These are phyloP conservation scores for Magallana angulata DNA, from an alignment of 1,140 invertebrate genomes.

Conservation along the genomic window DNA sequence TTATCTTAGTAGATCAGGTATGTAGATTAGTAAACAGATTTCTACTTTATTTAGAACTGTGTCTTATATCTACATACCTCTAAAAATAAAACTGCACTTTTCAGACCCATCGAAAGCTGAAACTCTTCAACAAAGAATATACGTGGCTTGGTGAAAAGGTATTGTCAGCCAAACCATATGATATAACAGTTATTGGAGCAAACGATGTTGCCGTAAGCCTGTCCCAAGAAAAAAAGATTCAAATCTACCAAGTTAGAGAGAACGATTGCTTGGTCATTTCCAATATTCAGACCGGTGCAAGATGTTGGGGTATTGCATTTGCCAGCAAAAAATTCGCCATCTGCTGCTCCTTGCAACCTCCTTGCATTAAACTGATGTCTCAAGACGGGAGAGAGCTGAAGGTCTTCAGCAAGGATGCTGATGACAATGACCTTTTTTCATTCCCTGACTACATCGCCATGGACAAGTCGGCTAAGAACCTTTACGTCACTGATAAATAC, in stretches of 20 bases:
- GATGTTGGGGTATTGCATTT: conserved; percentile 61
- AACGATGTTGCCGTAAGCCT: conserved; percentile 60
- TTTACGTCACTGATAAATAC: conserved; percentile 59
- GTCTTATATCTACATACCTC: no score
- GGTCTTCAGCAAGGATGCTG: conserved; percentile 56
- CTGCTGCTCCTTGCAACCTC: conserved; percentile 59
- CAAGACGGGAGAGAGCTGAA: conserved; percentile 61
- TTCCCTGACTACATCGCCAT: conserved; percentile 63
- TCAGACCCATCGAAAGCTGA: conserved; percentile 59
- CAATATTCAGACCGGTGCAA: conserved; percentile 60
- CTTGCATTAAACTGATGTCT: conserved; percentile 61
- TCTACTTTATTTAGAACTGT: no score
- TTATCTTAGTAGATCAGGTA: conserved; percentile 56
- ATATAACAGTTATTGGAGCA: conserved; percentile 50
- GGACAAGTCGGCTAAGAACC: conserved; percentile 55
- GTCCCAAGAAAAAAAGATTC: conserved; percentile 58
- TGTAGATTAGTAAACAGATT: background rate
- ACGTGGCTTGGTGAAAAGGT: conserved; percentile 62
- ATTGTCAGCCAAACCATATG: conserved; percentile 58
- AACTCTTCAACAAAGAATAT: conserved; percentile 57
- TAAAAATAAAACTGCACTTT: background rate
- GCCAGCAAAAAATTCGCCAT: conserved; percentile 60
- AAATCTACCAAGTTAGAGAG: conserved; percentile 56
- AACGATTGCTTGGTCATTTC: conserved; percentile 55
- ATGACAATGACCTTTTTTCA: conserved; percentile 58